Conservation (phyloP, 2,797 vertebrate species). For the Danio kyathit region DNA sequence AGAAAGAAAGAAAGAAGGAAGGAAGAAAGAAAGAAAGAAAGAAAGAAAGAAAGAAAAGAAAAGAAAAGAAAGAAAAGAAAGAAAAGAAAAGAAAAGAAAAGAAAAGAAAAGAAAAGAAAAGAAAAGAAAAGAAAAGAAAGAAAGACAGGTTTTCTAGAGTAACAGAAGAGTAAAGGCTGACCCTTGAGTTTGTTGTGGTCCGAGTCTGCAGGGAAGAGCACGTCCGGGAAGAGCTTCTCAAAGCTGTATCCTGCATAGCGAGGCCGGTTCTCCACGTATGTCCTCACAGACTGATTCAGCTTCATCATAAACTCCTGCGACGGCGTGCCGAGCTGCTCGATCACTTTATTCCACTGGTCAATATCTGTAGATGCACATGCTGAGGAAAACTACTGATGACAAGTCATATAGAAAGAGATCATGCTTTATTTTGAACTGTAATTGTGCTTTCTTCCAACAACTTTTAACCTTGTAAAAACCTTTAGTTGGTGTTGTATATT, state of each 20-base stretch:
- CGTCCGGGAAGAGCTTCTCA: conserved; percentile 97
- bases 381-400: conserved; percentile 83
- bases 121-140: no score
- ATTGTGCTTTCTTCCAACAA: no score
- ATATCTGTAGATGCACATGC: conserved; percentile 87
- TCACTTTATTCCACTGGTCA: conserved; percentile 99
- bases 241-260: conserved; percentile 98
- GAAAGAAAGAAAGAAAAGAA: no score
- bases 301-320: conserved; percentile 98
- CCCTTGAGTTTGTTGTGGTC: conserved; percentile 99
- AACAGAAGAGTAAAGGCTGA: conserved; percentile 62
- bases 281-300: conserved; percentile 96
- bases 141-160: no score
- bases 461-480: no score
- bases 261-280: conserved; percentile 97
- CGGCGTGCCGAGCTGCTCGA: conserved; percentile 96
- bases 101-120: no score
- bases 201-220: conserved; percentile 96
- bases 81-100: no score
- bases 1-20: no score
- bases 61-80: no score
- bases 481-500: no score
- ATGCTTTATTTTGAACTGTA: neutral
- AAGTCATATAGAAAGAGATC: no score
- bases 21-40: no score